Evolutionary conservation across 2,888 invertebrate genomes (phyloP), one percentile per base, ranked within the genome.

Genomic region (Cataglyphis rosenhaueri): DNA sequence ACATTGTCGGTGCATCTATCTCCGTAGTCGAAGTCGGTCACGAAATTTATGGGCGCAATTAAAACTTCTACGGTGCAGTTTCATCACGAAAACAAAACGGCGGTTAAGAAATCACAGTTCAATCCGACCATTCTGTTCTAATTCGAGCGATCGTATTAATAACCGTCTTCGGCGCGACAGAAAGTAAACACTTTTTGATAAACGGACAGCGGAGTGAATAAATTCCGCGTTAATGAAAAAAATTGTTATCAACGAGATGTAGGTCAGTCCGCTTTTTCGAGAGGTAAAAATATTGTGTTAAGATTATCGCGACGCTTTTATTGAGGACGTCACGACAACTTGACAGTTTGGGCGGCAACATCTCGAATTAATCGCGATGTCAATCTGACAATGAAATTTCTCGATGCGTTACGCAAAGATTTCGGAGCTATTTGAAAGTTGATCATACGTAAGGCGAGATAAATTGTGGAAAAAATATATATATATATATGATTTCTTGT

Each of bases 141-240:
- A 57, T 59, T 78, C 12, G 57, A 18, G 70, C 68, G 44, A 32
- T 29, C 21, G 32, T 78, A 70, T 70, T 78, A 68, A 59, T 78
- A 78, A 70, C 32, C 55, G 15, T 76, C 32, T 2, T 18, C 32
- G 44, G 59, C 70, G 57, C 70, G 78, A 78, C 78, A 41, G 29
- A 70, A 78, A 44, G 78, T 78, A 78, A 78, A 78, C 78, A 78
- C 57, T 70, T 70, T 59, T 78, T 70, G 78, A 59, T 59, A 32
- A 21, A 70, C 70, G 32, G 9, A 12, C 41, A 32, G 41, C 41
- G 41, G 6, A 12, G 65, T 52, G 70, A 57, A 78, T 44, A 32
- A 78, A 59, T 68, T 44, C 35, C 44, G 44, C 21, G 70, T 78
- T 78, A 78, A 78, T 78, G 78, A 78, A 70, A 78, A 68, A 68